Base-by-base conservation (phyloP, 2,797 vertebrate genomes). In the Pseudomugil gertrudae region DNA sequence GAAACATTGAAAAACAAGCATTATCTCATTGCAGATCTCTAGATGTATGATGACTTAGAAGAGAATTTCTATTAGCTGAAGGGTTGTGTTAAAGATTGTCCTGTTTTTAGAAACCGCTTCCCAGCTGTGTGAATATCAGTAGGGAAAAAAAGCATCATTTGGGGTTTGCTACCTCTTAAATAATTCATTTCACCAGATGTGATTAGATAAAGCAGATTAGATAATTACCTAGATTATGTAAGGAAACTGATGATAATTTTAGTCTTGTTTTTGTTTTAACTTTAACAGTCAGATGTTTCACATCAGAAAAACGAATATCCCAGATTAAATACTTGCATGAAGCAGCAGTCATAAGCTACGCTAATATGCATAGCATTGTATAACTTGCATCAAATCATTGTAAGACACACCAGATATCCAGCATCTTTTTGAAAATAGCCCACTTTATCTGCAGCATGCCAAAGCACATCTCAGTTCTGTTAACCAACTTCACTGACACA, bases 401-500 rank as follows among this genome's bases (percentile, higher is more conserved):
- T 32, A 47, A 24, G 13, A 68, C 26, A 59, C 24, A 24, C 3
- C 24, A 69, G 5, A 21, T 32, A 23, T n/a, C 26, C 29, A 29
- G 36, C 38, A 50, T 60, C 24, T 26, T 61, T 73, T 54, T 17
- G 65, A 47, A 72, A 69, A 65, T 58, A 59, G 52, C 55, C 52
- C 24, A 33, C 57, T 43, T 55, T 45, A 62, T 40, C 60, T 57
- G 56, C 52, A 36, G 10, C 14, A 21, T 62, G 67, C 66, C 71
- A 52, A 35, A 72, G 47, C 33, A 23, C 38, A 68, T 60, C 58
- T 58, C 23, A 30, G 35, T 52, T 62, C 35, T 54, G 48, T 80
- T 69, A 57, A 53, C 73, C 58, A 72, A 51, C 57, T 50, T 68
- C n/a, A 52, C 55, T 64, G 79, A 65, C 70, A 56, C 74, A 81